Evolutionary conservation across 2,797 vertebrate species (phyloP), one percentile per base, ranked within the genome.

Genomic region (Hydrolagus colliei): DNA sequence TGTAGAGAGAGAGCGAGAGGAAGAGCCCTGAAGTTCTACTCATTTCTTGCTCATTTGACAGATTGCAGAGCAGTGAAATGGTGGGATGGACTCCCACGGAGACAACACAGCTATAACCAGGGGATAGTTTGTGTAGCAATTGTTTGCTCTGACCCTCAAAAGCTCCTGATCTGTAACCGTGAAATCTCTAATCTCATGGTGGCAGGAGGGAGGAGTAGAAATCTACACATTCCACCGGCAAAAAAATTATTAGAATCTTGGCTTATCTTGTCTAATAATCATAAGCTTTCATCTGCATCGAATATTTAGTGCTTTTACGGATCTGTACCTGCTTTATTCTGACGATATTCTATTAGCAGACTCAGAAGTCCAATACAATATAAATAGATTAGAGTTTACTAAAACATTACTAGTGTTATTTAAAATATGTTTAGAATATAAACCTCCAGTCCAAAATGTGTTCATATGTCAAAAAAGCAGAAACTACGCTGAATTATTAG

Each of bases 81-180:
- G 63, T 84, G 79, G 62, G 79, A 84, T 18, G 79, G 79, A 84
- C 79, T 84, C 79, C 79, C 79, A 84, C 79, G 63, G 79, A 84
- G 79, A 84, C 79, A 84, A 84, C 79, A 84, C 79, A 71, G 65
- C 79, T 35, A 84, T 84, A 84, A 84, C 79, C 79, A 84, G 79
- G 63, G 18, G 79, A 84, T 84, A 84, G 79, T 84, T 84, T 84
- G 79, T 84, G 79, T 84, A 84, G 79, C 79, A 84, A 84, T 84
- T 84, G 79, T 84, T 84, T 71, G 79, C 65, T 67, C 79, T 84
- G 79, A 84, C 79, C 79, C 79, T 84, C 79, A 84, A 84, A 84
- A 84, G 79, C 79, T 84, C 79, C 79, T 84, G 79, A 84, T 84
- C 79, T 84, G 79, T 84, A 84, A 84, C 79, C 79, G 79, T 84